Evolutionary conservation across 1,140 invertebrate species (phyloP).

Genomic region (Drosophila watanabei): DNA sequence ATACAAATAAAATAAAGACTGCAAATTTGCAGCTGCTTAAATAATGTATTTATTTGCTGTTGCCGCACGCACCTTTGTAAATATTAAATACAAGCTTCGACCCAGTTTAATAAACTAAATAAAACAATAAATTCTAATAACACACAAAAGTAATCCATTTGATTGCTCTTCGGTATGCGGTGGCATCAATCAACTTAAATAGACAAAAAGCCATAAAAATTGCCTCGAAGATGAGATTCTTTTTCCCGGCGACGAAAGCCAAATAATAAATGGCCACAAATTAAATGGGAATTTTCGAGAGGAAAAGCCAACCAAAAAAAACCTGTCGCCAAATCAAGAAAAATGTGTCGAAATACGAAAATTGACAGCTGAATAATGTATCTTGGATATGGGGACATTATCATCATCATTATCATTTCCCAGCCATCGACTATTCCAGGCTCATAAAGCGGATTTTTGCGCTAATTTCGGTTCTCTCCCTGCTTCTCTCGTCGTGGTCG

Average conservation of each 20-base stretch:
- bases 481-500: not conserved
- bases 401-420: slow-evolving; percentile 48
- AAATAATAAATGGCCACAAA: slow-evolving; percentile 36
- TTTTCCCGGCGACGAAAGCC: slow-evolving; percentile 5
- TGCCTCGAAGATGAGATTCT: slow-evolving; percentile 39
- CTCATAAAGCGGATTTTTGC: slow-evolving; percentile 63
- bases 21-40: slow-evolving; percentile 21
- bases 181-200: slow-evolving; percentile 30
- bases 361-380: slow-evolving; percentile 66
- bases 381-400: slow-evolving; percentile 31
- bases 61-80: not conserved
- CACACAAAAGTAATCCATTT: slow-evolving; percentile 22
- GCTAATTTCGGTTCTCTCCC: slow-evolving; percentile 47
- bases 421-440: slow-evolving; percentile 67
- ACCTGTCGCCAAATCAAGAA: slow-evolving; percentile 56
- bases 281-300: slow-evolving; percentile 38
- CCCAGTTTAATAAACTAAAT: slow-evolving; percentile 12
- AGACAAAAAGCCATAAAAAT: slow-evolving; percentile 48
- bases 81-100: slow-evolving; percentile 11
- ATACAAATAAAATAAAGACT: not conserved
- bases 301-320: slow-evolving; percentile 25
- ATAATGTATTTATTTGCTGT: slow-evolving; percentile 11
- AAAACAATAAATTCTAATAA: slow-evolving; percentile 23
- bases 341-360: slow-evolving; percentile 54
- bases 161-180: slow-evolving; percentile 5